Evolutionary conservation across 2,888 invertebrate genomes (phyloP).

Genomic region (Gortyna flavago): DNA sequence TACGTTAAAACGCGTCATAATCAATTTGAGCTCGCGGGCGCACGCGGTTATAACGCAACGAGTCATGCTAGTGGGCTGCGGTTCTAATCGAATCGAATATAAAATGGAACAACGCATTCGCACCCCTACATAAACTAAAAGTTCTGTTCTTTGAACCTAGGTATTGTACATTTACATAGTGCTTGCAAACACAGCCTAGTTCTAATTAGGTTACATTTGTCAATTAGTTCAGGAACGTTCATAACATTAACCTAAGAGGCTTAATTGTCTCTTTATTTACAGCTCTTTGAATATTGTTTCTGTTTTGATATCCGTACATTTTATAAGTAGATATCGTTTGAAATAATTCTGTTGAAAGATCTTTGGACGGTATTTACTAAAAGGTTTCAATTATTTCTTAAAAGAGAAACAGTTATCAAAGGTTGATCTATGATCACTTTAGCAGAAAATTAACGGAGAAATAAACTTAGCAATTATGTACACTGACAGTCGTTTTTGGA

Average conservation of each 20-base stretch:
- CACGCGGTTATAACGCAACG: constrained; percentile 18
- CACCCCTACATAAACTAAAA: constrained; percentile 34
- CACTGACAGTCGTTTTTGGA: constrained; percentile 21
- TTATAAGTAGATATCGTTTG: neutral
- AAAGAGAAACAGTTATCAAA: constrained; percentile 19
- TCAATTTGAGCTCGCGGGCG: neutral
- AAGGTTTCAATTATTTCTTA: constrained; percentile 4
- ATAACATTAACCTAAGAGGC: constrained; percentile 26
- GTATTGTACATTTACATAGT: constrained; percentile 20
- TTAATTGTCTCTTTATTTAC: constrained; percentile 10
- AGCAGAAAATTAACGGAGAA: constrained; percentile 12
- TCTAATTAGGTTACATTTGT: constrained; percentile 39
- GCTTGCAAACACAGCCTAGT: constrained; percentile 30
- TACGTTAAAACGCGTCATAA: constrained; percentile 22
- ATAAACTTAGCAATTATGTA: constrained; percentile 28
- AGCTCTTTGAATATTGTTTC: neutral
- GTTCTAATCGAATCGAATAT: constrained; percentile 48
- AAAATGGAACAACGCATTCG: constrained; percentile 37
- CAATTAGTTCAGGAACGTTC: constrained; percentile 39
- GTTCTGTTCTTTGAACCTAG: constrained; percentile 32
- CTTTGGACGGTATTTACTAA: neutral
- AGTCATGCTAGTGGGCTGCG: constrained; percentile 21
- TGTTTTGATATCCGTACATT: neutral
- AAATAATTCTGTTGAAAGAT: neutral
- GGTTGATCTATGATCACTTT: constrained; percentile 16